Conservation (phyloP, 2,113 vertebrate species). For the Noctilio leporinus region DNA sequence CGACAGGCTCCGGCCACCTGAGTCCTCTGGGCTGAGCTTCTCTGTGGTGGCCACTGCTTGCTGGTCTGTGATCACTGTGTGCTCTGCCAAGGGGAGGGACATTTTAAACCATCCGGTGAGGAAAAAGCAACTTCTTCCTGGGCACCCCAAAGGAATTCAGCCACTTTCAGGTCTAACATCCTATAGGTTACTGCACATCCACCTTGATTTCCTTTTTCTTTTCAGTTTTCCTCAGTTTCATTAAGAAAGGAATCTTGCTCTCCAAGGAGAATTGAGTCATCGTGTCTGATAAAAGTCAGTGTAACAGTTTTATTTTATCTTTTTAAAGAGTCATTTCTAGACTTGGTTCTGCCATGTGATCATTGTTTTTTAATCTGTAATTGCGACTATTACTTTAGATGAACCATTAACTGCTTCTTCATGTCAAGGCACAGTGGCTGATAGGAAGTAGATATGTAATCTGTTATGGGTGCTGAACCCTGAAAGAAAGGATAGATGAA, state of each 20-base stretch:
- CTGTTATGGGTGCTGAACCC: neutral
- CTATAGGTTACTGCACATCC: neutral
- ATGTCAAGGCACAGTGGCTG: neutral
- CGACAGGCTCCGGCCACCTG: neutral
- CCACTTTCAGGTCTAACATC: neutral
- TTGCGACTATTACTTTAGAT: neutral
- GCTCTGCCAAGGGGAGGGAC: neutral
- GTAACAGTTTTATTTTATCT: neutral
- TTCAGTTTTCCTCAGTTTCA: neutral
- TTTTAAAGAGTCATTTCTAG: neutral
- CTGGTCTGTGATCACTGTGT: neutral
- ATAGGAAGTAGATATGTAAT: neutral
- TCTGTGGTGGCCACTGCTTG: neutral
- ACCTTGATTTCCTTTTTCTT: neutral
- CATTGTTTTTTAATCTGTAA: slow-evolving; percentile 7
- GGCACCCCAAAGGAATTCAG: neutral
- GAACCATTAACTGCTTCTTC: neutral
- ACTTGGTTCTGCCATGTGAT: neutral
- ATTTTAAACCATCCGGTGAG: neutral
- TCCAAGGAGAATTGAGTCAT: neutral
- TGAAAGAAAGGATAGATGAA: neutral
- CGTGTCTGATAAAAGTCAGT: neutral
- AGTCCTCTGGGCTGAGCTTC: neutral
- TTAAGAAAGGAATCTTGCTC: neutral
- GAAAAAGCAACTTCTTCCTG: neutral